Evolutionary conservation across 2,113 vertebrate genomes (phyloP).

Genomic region (Halichoerus grypus): DNA sequence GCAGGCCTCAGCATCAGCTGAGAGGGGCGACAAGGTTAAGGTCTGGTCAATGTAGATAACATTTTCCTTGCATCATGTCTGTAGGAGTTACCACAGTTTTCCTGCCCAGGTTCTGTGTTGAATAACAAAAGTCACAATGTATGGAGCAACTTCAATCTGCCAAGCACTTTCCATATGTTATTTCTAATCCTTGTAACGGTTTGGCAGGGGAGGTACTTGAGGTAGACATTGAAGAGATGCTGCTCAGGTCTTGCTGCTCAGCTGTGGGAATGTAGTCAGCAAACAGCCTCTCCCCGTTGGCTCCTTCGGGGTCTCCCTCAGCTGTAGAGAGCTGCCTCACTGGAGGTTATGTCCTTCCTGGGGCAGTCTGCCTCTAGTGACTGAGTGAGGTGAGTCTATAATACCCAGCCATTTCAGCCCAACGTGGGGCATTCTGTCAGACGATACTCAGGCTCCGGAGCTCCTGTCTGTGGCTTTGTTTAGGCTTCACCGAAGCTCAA

Average conservation of each 20-base stretch:
- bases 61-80: neutral
- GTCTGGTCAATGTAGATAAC: neutral
- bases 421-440: neutral
- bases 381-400: neutral
- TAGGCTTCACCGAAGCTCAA: neutral
- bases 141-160: neutral
- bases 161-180: neutral
- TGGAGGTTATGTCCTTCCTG: neutral
- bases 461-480: neutral
- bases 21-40: neutral
- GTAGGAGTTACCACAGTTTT: neutral
- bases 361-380: neutral
- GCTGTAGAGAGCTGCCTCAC: neutral
- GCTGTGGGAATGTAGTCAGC: neutral
- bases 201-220: neutral
- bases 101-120: neutral
- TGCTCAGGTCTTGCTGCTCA: neutral
- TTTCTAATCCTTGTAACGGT: neutral
- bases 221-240: neutral
- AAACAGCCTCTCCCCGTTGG: neutral
- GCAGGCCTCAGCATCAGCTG: rapidly evolving
- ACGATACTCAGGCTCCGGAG: neutral
- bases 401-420: neutral
- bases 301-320: neutral
- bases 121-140: neutral